A percentile compares a stretch with the other conserved stretches of the same genome.
phyloP scores from a whole-genome alignment of 2,113 vertebrate species.

The Lampris incognitus region DNA sequence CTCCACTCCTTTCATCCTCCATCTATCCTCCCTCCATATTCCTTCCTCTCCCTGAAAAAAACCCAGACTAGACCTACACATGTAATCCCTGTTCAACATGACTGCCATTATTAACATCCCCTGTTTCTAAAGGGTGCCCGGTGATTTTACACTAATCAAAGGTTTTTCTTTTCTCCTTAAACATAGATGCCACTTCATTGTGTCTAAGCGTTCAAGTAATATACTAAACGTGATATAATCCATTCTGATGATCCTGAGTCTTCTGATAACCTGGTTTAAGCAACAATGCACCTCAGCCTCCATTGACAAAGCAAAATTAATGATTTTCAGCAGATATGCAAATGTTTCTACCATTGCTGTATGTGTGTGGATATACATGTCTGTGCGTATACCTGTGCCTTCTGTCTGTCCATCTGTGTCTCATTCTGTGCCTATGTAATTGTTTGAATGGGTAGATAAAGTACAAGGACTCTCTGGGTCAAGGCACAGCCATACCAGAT shows the following conservation, averaged over 20 bases:
- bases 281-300: background rate
- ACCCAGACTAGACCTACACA: constrained; percentile 22
- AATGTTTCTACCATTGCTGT: constrained; percentile 19
- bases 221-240: constrained; percentile 20
- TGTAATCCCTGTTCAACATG: constrained; percentile 25
- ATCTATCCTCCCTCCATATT: constrained; percentile 15
- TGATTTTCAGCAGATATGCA: background rate
- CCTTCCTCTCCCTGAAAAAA: constrained; percentile 11
- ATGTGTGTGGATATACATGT: constrained; percentile 28
- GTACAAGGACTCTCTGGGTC: constrained; percentile 93
- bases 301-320: background rate
- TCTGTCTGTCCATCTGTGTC: constrained; percentile 41
- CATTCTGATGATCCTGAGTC: background rate
- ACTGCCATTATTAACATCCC: constrained; percentile 1
- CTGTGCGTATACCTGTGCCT: constrained; percentile 2
- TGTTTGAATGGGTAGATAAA: constrained; percentile 85
- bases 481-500: constrained; percentile 93
- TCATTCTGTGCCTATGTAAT: constrained; percentile 48
- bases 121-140: background rate
- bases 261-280: background rate
- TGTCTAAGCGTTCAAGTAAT: constrained; percentile 25
- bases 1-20: constrained; percentile 20
- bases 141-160: constrained; percentile 11
- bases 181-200: background rate
- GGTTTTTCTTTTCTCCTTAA: background rate